phyloP scores from a whole-genome alignment of 2,113 vertebrate species.

The Odobenus rosmarus region DNA sequence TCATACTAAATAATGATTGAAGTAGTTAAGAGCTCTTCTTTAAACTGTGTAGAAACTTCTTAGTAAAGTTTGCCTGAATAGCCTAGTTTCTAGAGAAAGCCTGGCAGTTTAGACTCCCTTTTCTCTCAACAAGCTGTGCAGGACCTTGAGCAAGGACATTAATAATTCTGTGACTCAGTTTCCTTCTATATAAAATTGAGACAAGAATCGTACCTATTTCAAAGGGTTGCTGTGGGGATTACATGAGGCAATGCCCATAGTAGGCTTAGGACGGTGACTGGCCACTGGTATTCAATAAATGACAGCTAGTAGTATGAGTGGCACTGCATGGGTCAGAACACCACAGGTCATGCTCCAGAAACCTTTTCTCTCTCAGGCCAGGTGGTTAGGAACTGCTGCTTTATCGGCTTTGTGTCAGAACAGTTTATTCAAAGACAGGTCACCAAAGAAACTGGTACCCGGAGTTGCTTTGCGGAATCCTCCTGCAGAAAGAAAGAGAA shows the following conservation, averaged over 20 bases:
- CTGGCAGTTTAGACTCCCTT: not conserved
- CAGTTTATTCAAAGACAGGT: not conserved
- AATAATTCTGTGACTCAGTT: slow-evolving; percentile 29
- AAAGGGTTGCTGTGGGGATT: not conserved
- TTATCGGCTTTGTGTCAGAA: not conserved
- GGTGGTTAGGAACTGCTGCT: not conserved
- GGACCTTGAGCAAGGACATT: not conserved
- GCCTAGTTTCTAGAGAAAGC: not conserved
- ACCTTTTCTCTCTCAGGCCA: not conserved
- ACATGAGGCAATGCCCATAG: not conserved
- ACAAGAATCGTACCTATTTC: not conserved
- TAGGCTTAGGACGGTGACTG: not conserved
- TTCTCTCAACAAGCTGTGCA: not conserved
- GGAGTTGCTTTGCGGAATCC: not conserved
- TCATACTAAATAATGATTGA: slow-evolving; percentile 12
- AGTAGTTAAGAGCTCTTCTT: slow-evolving; percentile 29
- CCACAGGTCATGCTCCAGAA: not conserved
- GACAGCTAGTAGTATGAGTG: not conserved
- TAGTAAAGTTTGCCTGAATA: slow-evolving; percentile 17
- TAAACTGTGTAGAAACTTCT: slow-evolving; percentile 35
- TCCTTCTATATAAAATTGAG: not conserved
- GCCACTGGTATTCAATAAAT: not conserved
- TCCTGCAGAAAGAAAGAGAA: not conserved
- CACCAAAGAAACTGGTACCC: not conserved
- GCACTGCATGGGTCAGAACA: not conserved